Base-by-base conservation (phyloP, 2,888 invertebrate genomes). In the Villa cingulata region DNA sequence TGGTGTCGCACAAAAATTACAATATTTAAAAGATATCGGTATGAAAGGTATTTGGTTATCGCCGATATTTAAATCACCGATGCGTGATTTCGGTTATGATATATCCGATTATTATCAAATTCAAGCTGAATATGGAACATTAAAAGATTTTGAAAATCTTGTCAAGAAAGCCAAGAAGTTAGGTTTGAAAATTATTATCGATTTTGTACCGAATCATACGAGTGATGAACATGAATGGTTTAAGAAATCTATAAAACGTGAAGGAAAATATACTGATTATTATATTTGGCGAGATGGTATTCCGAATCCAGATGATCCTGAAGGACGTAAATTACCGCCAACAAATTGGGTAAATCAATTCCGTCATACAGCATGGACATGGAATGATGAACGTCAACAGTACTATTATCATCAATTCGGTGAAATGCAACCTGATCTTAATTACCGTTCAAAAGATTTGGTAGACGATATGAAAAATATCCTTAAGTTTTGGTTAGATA, bases 211-310 rank as follows among this genome's bases (percentile, higher is more conserved):
- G 23, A 77, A 77, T 56, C 77, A 77, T 53, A 74, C 83, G 0
- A 87, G 87, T 53, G 78, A 81, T 43, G 70, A 83, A 54, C 85
- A 89, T 42, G 74, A 78, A 2, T 95, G 94, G 85, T 95, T 95
- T 65, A 62, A 66, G 20, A 72, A 77, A 46, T 90, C 90, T 0
- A 72, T 77, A 3, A 69, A 72, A 0, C 66, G 67, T 2, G 73
- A 75, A 44, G 70, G 74, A 1, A 74, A 74, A 0, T 90, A 78
- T 60, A 77, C 74, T 27, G 79, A 88, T 57, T 87, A 74, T 62
- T 89, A 86, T 55, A 65, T 89, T 10, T 92, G 92, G 91, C 63
- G 65, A 51, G 57, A 59, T 9, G 69, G 68, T 5, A 59, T 67
- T 41, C 59, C 66, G 1, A 72, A 70, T 42, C 65, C 70, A 20